Percentiles rank a stretch among this genome's conserved stretches.
phyloP scores from a whole-genome alignment of 2,888 invertebrate species.

The Diaphora mendica region DNA sequence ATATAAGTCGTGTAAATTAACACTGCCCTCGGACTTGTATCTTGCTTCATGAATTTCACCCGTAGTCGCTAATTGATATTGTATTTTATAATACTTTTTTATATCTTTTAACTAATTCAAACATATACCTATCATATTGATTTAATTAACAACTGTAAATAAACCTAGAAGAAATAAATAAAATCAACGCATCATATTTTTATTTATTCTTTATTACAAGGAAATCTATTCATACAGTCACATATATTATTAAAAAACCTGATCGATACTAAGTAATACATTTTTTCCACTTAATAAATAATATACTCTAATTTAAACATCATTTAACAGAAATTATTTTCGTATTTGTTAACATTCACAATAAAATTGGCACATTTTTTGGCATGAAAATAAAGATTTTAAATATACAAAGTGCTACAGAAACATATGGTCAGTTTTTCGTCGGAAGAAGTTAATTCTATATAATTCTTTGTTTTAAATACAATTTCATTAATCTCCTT shows the following conservation, averaged over 20 bases:
- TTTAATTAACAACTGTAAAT: neutral
- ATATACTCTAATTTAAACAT: conserved; percentile 32
- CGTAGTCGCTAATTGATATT: conserved; percentile 68
- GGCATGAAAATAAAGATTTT: conserved; percentile 33
- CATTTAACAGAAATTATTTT: conserved; percentile 37
- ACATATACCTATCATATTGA: neutral
- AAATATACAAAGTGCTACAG: conserved; percentile 2
- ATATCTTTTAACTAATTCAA: conserved; percentile 7
- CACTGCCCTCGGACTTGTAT: conserved; percentile 71
- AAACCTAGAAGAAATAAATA: neutral
- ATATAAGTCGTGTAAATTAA: conserved; percentile 84
- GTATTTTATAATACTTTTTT: conserved; percentile 40
- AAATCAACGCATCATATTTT: conserved; percentile 21
- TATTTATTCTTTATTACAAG: conserved; percentile 78
- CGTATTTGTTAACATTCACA: conserved; percentile 46
- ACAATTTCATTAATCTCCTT: too few relatives aligned
- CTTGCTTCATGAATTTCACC: conserved; percentile 70
- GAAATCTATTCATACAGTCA: conserved; percentile 82
- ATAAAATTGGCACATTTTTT: conserved; percentile 48
- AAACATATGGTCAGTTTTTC: neutral
- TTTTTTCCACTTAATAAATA: conserved; percentile 41
- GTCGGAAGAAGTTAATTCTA: too few relatives aligned
- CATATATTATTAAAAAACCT: conserved; percentile 69
- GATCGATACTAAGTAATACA: conserved; percentile 47
- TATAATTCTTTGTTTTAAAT: too few relatives aligned